Evolutionary conservation across 2,888 invertebrate genomes (phyloP), one percentile per base, ranked within the genome.

Genomic region (Reticulitermes lucifugus): DNA sequence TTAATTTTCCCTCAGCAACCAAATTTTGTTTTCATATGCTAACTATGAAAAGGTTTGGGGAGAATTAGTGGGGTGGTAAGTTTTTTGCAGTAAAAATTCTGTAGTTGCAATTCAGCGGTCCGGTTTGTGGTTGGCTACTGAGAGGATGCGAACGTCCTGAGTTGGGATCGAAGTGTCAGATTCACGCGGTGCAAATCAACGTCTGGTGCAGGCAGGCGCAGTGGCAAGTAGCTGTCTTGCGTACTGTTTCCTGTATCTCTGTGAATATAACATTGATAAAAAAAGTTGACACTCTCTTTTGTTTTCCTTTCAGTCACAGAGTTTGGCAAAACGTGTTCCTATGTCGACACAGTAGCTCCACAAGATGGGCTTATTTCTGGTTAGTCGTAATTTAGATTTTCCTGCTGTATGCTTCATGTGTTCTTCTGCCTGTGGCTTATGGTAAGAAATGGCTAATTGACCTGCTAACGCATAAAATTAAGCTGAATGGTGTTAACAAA

Each of bases 151-250:
- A 21, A 35, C 70, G 70, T 70, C 25, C 41, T 73, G 77, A 65
- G 51, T 29, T 84, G 29, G 46, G 60, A 79, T 79, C 79, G 79
- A 77, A 84, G 84, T 84, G 84, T 84, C 84, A 84, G 84, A 59
- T 77, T 77, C 70, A 51, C 79, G 77, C 73, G n/a, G 59, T 55
- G 41, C 6, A 73, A 41, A 73, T 46, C 77, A 77, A 77, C 77
- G 77, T 77, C 77, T 77, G 41, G 22, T 46, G 77, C 77, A 46
- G 43, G 21, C 35, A 14, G 35, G 14, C 10, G 7, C 43, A 21
- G 75, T 43, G 46, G 9, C 25, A 51, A 9, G 18, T 43, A 41
- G 35, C 43, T 51, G 41, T 65, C 12, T 65, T n/a, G n/a, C 6
- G 65, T 65, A 10, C 73, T 73, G 21, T 29, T n/a, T 22, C 79